Percentiles rank a stretch among this genome's conserved stretches.
These are phyloP conservation scores for Phyllostomus discolor DNA, from an alignment of 2,113 vertebrate genomes.

Conservation along the genomic window DNA sequence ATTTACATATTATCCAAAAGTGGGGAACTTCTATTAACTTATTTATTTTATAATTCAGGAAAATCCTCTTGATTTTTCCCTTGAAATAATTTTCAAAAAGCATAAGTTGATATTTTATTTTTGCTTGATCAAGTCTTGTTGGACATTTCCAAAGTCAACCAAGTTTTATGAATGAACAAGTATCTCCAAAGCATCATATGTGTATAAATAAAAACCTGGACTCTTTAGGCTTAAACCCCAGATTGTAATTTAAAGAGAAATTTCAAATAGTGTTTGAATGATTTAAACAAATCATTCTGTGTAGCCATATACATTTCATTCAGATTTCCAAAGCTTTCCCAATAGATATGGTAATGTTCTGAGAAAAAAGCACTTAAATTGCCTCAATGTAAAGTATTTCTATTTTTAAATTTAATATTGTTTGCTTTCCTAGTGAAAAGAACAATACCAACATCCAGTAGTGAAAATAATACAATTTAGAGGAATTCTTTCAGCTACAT, in stretches of 20 bases:
- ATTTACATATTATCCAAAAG: neutral
- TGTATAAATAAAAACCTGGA: neutral
- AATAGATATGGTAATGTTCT: neutral
- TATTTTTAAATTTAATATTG: neutral
- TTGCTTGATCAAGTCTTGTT: neutral
- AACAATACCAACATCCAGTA: neutral
- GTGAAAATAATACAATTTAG: neutral
- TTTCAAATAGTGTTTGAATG: neutral
- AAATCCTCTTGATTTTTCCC: neutral
- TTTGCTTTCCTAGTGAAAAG: neutral
- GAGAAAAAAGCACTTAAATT: neutral
- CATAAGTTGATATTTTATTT: neutral
- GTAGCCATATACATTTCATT: neutral
- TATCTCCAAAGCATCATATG: neutral
- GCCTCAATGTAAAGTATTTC: neutral
- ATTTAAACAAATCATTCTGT: neutral
- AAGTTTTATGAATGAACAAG: neutral
- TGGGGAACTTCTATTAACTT: neutral
- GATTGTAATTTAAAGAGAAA: neutral
- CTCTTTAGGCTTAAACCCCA: neutral
- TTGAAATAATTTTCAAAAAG: neutral
- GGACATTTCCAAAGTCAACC: neutral
- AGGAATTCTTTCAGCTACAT: neutral
- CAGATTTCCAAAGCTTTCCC: neutral
- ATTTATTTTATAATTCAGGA: neutral